phyloP scores from a whole-genome alignment of 2,888 invertebrate species.

The Tenodera sinensis region DNA sequence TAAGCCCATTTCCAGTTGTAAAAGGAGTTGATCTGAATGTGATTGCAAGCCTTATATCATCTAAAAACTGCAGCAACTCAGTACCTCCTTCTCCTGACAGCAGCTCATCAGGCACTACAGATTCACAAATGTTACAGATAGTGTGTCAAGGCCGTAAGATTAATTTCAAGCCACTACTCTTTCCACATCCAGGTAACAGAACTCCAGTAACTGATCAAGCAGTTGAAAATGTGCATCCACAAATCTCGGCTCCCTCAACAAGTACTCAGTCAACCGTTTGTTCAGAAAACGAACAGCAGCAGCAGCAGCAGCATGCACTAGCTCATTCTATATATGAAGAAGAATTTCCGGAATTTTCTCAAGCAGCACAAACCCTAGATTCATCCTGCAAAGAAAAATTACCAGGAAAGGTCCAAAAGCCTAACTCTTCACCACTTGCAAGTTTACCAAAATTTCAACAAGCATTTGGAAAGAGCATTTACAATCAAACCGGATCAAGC shows the following conservation, averaged over 20 bases:
- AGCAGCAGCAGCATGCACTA: not conserved
- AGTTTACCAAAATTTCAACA: conserved; percentile 73
- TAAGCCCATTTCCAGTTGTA: conserved; percentile 16
- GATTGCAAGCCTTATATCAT: conserved; percentile 24
- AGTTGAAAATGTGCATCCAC: not conserved
- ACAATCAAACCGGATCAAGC: conserved; percentile 28
- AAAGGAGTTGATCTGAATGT: conserved; percentile 28
- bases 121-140: conserved; percentile 22
- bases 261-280: not conserved
- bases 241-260: not conserved
- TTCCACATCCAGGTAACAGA: not conserved
- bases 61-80: conserved; percentile 13
- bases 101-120: not conserved
- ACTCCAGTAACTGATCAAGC: not conserved
- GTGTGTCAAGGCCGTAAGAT: conserved; percentile 14
- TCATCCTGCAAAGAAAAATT: not conserved
- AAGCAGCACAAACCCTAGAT: not conserved
- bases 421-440: conserved; percentile 36
- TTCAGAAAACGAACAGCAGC: not conserved
- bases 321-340: not conserved
- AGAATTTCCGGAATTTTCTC: not conserved
- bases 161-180: conserved; percentile 12
- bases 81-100: not conserved
- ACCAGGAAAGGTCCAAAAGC: not conserved
- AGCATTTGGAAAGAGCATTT: conserved; percentile 71